Conservation (phyloP, 2,113 vertebrate genomes). For the Bufo bufo region DNA sequence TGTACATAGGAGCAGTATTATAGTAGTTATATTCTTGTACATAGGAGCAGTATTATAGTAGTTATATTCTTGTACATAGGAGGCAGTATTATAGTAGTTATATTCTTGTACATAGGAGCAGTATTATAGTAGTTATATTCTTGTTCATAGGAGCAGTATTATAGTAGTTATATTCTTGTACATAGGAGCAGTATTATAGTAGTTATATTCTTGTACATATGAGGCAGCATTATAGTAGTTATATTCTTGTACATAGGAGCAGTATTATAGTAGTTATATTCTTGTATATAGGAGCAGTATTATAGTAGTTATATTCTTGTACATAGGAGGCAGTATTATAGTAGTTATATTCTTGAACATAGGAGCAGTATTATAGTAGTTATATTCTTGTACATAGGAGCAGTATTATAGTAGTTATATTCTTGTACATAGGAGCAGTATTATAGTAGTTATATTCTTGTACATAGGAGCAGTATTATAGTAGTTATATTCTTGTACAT, state of each 20-base stretch:
- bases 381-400: neutral
- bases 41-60: slow-evolving; percentile 10
- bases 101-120: neutral
- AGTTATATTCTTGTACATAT: neutral
- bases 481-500: slow-evolving; percentile 15
- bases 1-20: neutral
- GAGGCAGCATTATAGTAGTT: too few species aligned
- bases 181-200: neutral
- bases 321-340: too few species aligned
- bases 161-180: neutral
- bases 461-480: neutral
- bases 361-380: neutral
- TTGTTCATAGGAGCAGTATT: too few species aligned
- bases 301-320: too few species aligned
- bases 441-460: neutral
- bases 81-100: neutral
- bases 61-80: neutral
- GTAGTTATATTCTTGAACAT: too few species aligned
- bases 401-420: slow-evolving; percentile 11
- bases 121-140: slow-evolving; percentile 4
- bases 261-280: too few species aligned
- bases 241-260: too few species aligned
- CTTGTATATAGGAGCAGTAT: too few species aligned
- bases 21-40: neutral
- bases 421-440: neutral